Evolutionary conservation across 2,888 invertebrate genomes (phyloP).

Genomic region (Lypha dubia): DNA sequence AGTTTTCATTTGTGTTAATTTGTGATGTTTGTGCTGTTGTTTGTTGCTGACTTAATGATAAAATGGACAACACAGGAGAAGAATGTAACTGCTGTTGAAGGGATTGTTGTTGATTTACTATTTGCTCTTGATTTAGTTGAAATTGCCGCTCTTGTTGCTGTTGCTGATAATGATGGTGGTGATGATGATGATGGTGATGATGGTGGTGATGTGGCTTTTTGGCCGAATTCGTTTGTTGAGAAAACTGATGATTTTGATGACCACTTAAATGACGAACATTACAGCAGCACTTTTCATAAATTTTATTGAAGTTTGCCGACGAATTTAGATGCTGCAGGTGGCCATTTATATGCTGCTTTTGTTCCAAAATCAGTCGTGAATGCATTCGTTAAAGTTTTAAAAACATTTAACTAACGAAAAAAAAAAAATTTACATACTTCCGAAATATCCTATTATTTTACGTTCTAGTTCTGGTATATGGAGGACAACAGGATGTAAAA

Average conservation of each 20-base stretch:
- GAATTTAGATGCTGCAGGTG: conserved; percentile 76
- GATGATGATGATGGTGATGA: conserved; percentile 78
- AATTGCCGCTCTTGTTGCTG: conserved; percentile 78
- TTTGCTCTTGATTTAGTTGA: conserved; percentile 76
- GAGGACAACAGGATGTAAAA: neutral
- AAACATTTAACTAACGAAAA: conserved; percentile 26
- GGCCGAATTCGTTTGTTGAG: conserved; percentile 64
- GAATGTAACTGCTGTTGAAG: conserved; percentile 52
- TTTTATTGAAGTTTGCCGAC: conserved; percentile 74
- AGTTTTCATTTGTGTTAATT: conserved; percentile 64
- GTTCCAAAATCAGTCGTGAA: conserved; percentile 80
- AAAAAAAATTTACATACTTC: conserved; percentile 4
- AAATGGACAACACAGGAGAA: conserved; percentile 62
- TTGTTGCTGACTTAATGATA: conserved; percentile 50
- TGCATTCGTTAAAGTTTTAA: conserved; percentile 78
- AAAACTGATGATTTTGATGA: conserved; percentile 68
- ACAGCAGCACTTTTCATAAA: conserved; percentile 80
- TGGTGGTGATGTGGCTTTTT: conserved; percentile 70
- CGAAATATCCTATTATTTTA: neutral
- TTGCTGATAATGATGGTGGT: conserved; percentile 78
- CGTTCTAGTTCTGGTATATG: neutral
- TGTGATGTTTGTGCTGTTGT: conserved; percentile 17
- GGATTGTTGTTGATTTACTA: conserved; percentile 70
- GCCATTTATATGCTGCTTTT: conserved; percentile 77
- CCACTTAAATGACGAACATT: conserved; percentile 74